These are phyloP conservation scores for Caenorhabditis angaria DNA, from an alignment of 2,888 invertebrate species.

Conservation along the genomic window DNA sequence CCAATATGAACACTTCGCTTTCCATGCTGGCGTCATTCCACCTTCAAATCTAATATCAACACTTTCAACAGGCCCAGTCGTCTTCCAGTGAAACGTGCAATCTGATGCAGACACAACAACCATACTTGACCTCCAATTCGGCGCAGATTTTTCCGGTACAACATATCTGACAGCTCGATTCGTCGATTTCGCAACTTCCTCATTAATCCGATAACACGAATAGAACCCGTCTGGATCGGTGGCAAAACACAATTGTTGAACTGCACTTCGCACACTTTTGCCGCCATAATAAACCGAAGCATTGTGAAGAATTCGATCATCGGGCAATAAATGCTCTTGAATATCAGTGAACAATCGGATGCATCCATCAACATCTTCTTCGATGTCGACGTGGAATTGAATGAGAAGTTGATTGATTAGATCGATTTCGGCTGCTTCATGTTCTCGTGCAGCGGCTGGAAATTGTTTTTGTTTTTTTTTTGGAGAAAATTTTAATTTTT, in stretches of 20 bases:
- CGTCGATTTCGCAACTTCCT: conserved; percentile 24
- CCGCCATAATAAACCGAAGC: conserved; percentile 19
- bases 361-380: conserved; percentile 25
- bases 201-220: conserved; percentile 34
- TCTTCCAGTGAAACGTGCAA: conserved; percentile 31
- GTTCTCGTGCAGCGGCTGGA: background rate
- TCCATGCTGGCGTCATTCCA: too few relatives aligned
- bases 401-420: conserved; percentile 12
- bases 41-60: conserved; percentile 8
- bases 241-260: conserved; percentile 30
- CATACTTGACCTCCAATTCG: conserved; percentile 21
- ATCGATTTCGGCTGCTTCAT: background rate
- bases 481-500: too few relatives aligned
- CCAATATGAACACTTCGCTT: too few relatives aligned
- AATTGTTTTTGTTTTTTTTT: background rate
- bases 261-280: conserved; percentile 16
- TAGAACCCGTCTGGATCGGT: conserved; percentile 36
- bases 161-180: conserved; percentile 18
- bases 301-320: background rate
- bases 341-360: conserved; percentile 34
- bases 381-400: conserved; percentile 15
- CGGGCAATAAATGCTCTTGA: conserved; percentile 15
- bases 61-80: background rate
- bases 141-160: conserved; percentile 27
- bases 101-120: conserved; percentile 16